Base-by-base conservation (phyloP, 2,888 invertebrate genomes). In the Lithophane leautieri region DNA sequence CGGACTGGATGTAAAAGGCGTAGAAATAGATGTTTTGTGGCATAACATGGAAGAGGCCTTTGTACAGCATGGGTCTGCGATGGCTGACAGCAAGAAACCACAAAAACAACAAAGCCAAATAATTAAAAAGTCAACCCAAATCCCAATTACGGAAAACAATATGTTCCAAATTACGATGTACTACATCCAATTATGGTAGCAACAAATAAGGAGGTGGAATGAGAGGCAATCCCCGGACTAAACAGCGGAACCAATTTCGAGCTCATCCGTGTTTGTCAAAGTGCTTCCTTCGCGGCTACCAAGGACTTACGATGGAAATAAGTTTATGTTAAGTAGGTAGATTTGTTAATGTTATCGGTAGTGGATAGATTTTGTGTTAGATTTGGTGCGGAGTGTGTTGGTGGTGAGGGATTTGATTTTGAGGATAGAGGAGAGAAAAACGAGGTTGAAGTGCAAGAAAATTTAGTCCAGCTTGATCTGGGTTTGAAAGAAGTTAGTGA, bases 251-350 rank as follows among this genome's bases (percentile, higher is more conserved):
- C 95, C 94, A 94, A 95, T 95, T 94, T 93, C 89, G 86, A 89
- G 93, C 94, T 94, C 94, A 94, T 94, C 94, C 94, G 92, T 94
- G 95, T 95, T 95, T 95, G 94, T 93, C 94, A 93, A 93, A 95
- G 94, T 93, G 92, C 93, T 93, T 94, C 93, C 92, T 91, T 87
- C 3, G 74, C 9, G 28, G 67, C 54, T 93, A 94, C 95, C 83
- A 89, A 71, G 61, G 82, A 79, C 86, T 86, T 79, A 76, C 81
- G 87, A 87, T 71, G 65, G 63, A 74, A 84, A 86, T 86, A 84
- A 72, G 58, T 77, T 77, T 73, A 65, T 72, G 76, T 71, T 81
- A 81, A 74, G 73, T 62, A 70, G 73, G 73, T 62, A 70, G 73
- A 81, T 80, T 76, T 76, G 68, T 68, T 40, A 34, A 67, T 71